Percentiles rank a stretch among this genome's conserved stretches.
Conservation (phyloP, 2,113 vertebrate genomes). For the Dicaeum eximium region DNA sequence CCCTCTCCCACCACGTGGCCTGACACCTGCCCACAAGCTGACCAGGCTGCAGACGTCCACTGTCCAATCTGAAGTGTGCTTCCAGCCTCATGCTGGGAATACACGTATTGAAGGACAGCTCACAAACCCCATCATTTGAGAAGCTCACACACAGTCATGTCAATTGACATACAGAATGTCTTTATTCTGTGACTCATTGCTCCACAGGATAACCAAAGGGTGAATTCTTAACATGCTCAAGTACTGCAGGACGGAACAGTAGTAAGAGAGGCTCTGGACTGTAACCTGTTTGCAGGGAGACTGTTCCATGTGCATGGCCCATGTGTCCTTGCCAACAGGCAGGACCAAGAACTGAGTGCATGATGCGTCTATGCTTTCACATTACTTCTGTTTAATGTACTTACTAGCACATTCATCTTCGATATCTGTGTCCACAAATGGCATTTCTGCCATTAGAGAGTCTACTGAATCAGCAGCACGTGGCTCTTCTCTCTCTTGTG, state of each 20-base stretch:
- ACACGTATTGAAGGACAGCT: not conserved
- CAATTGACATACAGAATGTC: not conserved
- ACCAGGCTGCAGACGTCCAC: not conserved
- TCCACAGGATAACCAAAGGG: not conserved
- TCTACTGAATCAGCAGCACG: not conserved
- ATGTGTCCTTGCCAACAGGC: not conserved
- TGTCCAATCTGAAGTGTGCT: not conserved
- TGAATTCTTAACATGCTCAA: not conserved
- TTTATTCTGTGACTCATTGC: not conserved
- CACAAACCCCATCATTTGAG: not conserved
- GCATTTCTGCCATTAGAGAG: conserved; percentile 77
- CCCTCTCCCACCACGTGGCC: not conserved
- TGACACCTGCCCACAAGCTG: not conserved
- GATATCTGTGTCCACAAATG: conserved; percentile 75
- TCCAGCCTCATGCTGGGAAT: not conserved
- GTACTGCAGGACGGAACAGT: not conserved
- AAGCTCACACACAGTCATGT: not conserved
- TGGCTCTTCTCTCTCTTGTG: not conserved
- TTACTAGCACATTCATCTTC: conserved; percentile 78
- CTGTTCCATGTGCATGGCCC: not conserved
- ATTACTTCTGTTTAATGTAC: conserved; percentile 22
- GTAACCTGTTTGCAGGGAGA: not conserved
- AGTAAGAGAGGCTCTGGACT: not conserved
- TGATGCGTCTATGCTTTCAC: not conserved
- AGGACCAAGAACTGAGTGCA: not conserved